A percentile compares a stretch with the other conserved stretches of the same genome.
Evolutionary conservation across 2,797 vertebrate species (phyloP).

Genomic region (Sitta carolinensis): DNA sequence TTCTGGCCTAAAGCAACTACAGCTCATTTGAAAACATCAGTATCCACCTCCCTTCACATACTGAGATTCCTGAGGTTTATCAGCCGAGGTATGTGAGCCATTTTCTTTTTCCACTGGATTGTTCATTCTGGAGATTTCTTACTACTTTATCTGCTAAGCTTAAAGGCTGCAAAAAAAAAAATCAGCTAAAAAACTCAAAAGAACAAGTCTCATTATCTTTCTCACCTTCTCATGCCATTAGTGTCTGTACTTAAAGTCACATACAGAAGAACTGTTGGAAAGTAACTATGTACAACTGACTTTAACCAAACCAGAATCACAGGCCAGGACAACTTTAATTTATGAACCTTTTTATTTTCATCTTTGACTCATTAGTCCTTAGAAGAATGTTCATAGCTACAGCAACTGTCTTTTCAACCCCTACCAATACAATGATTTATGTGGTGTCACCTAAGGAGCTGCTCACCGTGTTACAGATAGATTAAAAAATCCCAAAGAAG

Average conservation of each 20-base stretch:
- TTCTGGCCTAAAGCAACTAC: neutral
- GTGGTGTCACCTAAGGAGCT: neutral
- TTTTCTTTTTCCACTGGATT: neutral
- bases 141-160: neutral
- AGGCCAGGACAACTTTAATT: neutral
- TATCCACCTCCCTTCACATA: fast-evolving
- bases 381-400: neutral
- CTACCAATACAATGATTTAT: neutral
- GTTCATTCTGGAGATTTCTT: neutral
- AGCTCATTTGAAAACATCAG: neutral
- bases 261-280: neutral
- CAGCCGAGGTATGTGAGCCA: neutral
- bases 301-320: neutral
- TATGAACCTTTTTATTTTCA: neutral
- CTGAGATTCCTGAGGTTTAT: neutral
- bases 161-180: neutral
- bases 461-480: neutral
- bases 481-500: neutral
- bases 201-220: neutral
- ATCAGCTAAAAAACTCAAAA: neutral
- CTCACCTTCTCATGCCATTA: neutral
- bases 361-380: neutral
- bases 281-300: neutral
- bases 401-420: neutral
- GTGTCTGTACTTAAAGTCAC: neutral